These are phyloP conservation scores for Pangasianodon gigas DNA, from an alignment of 2,113 vertebrate species.

Conservation along the genomic window DNA sequence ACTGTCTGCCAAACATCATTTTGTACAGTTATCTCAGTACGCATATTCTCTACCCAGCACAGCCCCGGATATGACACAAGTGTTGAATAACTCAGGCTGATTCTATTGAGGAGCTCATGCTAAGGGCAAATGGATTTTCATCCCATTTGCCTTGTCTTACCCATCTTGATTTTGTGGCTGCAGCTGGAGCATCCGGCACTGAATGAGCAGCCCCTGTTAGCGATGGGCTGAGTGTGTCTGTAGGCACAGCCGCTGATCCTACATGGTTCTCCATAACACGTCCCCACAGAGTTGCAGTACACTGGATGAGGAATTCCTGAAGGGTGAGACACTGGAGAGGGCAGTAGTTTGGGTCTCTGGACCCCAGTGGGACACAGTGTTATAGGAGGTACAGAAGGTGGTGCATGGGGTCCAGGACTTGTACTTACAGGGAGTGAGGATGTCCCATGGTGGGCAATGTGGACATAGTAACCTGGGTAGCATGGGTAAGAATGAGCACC, in stretches of 20 bases:
- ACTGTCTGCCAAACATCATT: not conserved
- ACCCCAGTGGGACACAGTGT: slow-evolving; percentile 67
- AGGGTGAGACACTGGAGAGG: slow-evolving; percentile 76
- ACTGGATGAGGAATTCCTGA: slow-evolving; percentile 83
- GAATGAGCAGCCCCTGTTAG: slow-evolving; percentile 77
- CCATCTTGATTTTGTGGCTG: slow-evolving; percentile 85
- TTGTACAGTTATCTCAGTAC: too few relatives aligned
- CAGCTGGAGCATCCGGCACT: slow-evolving; percentile 77
- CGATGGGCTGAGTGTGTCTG: slow-evolving; percentile 77
- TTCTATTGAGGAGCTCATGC: slow-evolving; percentile 3
- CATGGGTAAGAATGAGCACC: slow-evolving; percentile 77
- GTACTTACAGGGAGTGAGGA: slow-evolving; percentile 55
- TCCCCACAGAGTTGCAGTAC: slow-evolving; percentile 82
- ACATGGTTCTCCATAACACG: slow-evolving; percentile 83
- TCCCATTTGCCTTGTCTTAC: slow-evolving; percentile 68
- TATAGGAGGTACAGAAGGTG: slow-evolving; percentile 79
- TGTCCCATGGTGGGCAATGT: slow-evolving; percentile 71
- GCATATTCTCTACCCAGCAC: not conserved
- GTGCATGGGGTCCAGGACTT: slow-evolving; percentile 55
- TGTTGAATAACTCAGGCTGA: not conserved
- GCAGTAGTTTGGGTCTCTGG: slow-evolving; percentile 80
- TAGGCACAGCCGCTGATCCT: slow-evolving; percentile 81
- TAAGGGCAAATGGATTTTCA: slow-evolving; percentile 16
- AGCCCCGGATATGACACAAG: not conserved
- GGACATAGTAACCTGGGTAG: slow-evolving; percentile 81